phyloP scores from a whole-genome alignment of 2,888 invertebrate genomes.

The Phalera bucephala region DNA sequence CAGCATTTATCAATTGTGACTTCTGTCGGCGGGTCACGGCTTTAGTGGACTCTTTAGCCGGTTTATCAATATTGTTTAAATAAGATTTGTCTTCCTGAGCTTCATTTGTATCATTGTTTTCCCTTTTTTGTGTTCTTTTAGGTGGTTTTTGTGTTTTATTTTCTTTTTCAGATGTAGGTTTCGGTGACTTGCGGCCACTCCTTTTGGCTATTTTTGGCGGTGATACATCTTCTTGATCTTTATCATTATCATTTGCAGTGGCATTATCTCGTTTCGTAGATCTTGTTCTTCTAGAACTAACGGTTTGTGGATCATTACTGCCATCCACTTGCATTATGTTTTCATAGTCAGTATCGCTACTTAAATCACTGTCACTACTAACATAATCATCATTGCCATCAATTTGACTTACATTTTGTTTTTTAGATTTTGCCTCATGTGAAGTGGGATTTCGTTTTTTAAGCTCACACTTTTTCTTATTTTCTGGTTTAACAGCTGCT shows the following conservation, averaged over 20 bases:
- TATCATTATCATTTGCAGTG: slow-evolving; percentile 22
- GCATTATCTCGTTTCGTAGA: slow-evolving; percentile 42
- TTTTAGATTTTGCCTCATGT: slow-evolving; percentile 32
- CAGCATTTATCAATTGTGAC: slow-evolving; percentile 6
- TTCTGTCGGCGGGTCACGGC: slow-evolving; percentile 9
- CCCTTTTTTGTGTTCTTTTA: slow-evolving; percentile 4
- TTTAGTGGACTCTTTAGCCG: not conserved
- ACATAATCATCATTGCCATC: slow-evolving; percentile 78
- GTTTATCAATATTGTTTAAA: not conserved
- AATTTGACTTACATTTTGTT: slow-evolving; percentile 72
- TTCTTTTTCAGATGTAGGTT: slow-evolving; percentile 8
- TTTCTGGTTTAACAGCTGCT: slow-evolving; percentile 15
- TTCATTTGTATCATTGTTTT: slow-evolving; percentile 2
- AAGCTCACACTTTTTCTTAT: slow-evolving; percentile 15
- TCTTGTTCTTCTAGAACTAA: slow-evolving; percentile 35
- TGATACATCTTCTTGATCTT: slow-evolving; percentile 47
- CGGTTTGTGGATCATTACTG: slow-evolving; percentile 34
- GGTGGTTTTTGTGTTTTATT: not conserved
- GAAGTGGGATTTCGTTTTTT: slow-evolving; percentile 19
- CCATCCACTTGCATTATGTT: slow-evolving; percentile 65
- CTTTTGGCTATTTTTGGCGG: slow-evolving; percentile 61
- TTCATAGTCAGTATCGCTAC: slow-evolving; percentile 35
- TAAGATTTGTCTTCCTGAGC: slow-evolving; percentile 1
- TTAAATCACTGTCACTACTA: slow-evolving; percentile 31
- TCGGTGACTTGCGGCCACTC: slow-evolving; percentile 8